phyloP scores from a whole-genome alignment of 2,888 invertebrate genomes.

The Nasonovia ribisnigri region DNA sequence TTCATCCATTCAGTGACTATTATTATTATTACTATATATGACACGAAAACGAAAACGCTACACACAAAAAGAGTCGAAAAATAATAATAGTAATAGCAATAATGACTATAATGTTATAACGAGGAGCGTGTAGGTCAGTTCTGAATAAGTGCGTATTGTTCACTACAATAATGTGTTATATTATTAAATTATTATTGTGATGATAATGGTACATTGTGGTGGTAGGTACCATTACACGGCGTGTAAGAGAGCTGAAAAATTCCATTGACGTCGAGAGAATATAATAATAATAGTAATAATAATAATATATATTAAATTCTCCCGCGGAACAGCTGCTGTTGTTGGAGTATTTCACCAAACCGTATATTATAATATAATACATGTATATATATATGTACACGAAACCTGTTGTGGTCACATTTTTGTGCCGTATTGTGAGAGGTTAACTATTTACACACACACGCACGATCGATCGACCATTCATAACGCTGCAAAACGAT shows the following conservation, averaged over 20 bases:
- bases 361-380: neutral
- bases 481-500: neutral
- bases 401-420: conserved; percentile 60
- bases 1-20: neutral
- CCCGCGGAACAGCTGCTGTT: conserved; percentile 23
- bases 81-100: conserved; percentile 16
- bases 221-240: neutral
- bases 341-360: neutral
- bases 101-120: conserved; percentile 17
- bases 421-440: conserved; percentile 17
- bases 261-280: conserved; percentile 43
- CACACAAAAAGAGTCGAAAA: neutral
- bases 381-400: neutral
- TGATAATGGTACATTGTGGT: neutral
- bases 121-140: conserved; percentile 38
- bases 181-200: conserved; percentile 20
- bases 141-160: conserved; percentile 20
- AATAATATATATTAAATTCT: neutral
- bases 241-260: conserved; percentile 26
- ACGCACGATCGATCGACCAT: conserved; percentile 17
- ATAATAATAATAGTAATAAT: conserved; percentile 3
- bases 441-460: conserved; percentile 8
- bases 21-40: neutral
- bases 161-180: neutral
- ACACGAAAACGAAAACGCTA: neutral